phyloP scores from a whole-genome alignment of 2,113 vertebrate species.

The Rhinichthys klamathensis region DNA sequence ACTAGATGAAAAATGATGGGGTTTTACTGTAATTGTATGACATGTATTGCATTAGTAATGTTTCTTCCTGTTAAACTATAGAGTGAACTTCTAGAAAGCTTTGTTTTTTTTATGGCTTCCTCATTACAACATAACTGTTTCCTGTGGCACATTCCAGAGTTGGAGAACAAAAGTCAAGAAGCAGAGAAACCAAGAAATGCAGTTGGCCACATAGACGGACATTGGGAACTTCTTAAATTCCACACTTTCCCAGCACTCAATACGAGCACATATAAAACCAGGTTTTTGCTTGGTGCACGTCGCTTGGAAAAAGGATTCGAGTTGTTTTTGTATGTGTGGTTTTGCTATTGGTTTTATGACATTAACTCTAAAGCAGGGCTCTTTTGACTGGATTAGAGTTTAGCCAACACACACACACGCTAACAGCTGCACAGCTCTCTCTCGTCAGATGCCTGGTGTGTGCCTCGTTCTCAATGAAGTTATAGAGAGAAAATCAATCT shows the following conservation, averaged over 20 bases:
- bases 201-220: not conserved
- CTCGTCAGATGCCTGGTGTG: not conserved
- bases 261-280: not conserved
- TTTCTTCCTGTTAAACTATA: not conserved
- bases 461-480: not conserved
- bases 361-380: conserved; percentile 31
- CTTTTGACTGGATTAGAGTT: conserved; percentile 40
- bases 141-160: not conserved
- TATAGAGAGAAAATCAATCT: not conserved
- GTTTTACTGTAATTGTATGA: not conserved
- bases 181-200: not conserved
- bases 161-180: not conserved
- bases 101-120: not conserved
- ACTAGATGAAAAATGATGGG: not conserved
- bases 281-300: not conserved
- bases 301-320: conserved; percentile 14
- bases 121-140: conserved; percentile 18
- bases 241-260: not conserved
- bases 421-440: conserved; percentile 5
- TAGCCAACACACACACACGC: conserved; percentile 8
- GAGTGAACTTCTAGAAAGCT: not conserved
- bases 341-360: conserved; percentile 41
- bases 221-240: not conserved
- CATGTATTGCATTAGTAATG: not conserved
- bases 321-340: not conserved